Evolutionary conservation across 1,140 invertebrate species (phyloP), one percentile per base, ranked within the genome.

Genomic region (Bombus difficillimus): DNA sequence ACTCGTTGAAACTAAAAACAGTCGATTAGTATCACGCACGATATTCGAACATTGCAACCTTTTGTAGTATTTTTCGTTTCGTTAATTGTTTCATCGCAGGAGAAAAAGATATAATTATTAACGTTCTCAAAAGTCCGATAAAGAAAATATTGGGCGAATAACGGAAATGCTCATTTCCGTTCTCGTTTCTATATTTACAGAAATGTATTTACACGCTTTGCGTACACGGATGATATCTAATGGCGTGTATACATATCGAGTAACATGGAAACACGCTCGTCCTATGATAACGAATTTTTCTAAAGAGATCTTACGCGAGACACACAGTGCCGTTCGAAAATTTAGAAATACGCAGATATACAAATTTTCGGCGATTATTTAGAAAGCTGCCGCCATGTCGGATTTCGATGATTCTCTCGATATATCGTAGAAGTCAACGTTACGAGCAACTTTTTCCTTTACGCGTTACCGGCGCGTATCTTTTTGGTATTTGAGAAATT

Each of bases 161-260:
- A 74, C 53, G 28, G 39, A 73, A 62, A 62, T 73, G 1, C 25
- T 13, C 32, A 32, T 15, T 57, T 41, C 9, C n/a, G 4, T 37
- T 53, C 5, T 5, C 9, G 34, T 37, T 71, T 37, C 43, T 62
- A 66, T 84, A 84, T 84, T 69, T 79, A 84, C 75, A 84, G 39
- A 59, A 37, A 37, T 79, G 41, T 79, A 84, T 84, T 79, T 80
- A 80, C 66, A 77, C 22, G n/a, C 22, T 71, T 59, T 18, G 43
- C n/a, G 22, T 69, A 47, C 15, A 68, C 18, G 32, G 53, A n/a
- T n/a, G 8, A 37, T 39, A 10, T 39, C 22, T 10, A 18, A 34
- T 8, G 25, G 32, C 74, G 53, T n/a, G 77, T 64, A n/a, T 34
- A 66, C 28, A 15, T 25, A 39, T 22, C 37, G n/a, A 64, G 37